Base-by-base conservation (phyloP, 2,113 vertebrate species). In the Nesogale talazaci region DNA sequence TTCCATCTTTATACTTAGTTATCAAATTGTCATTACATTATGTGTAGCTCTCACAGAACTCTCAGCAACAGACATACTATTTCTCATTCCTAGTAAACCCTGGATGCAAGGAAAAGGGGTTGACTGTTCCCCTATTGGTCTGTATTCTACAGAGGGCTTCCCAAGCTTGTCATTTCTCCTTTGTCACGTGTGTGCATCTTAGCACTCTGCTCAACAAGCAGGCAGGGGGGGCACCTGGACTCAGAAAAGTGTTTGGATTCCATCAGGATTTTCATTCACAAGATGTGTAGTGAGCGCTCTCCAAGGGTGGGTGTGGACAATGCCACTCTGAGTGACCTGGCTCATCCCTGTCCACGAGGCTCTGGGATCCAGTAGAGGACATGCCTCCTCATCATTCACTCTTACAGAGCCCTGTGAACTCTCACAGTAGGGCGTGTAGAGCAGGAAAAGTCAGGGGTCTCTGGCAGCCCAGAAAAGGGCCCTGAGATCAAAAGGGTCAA, bases 61-160 rank as follows among this genome's bases (percentile, higher is more conserved):
- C n/a, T 34, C 65, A 34, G 72, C 42, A 11, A 3, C 7, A 7
- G 36, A 8, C n/a, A 9, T 0, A 5, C 0, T 56, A 31, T 52
- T 15, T 10, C n/a, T 25, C 14, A 40, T 52, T 31, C 90, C n/a
- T 31, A 6, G 6, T 3, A 1, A 56, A 27, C 2, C 34, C 63
- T 0, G 0, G 29, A 29, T 52, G n/a, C 34, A 46, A 29, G 19
- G 29, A 25, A 17, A 65, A 31, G 2, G 0, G 4, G 36, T 2
- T 11, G 74, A 63, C 1, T 31, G 75, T 38, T 56, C 76, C 70
- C 56, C 46, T 12, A 22, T 52, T 46, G 69, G 59, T 11, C 29
- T n/a, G 7, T 25, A 36, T 65, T 75, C 70, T 40, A 12, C 6
- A 9, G 29, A 36, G 31, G 59, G 52, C 8, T 23, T 77, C 6